Conservation (phyloP, 2,797 vertebrate genomes). For the Limnodromus scolopaceus region DNA sequence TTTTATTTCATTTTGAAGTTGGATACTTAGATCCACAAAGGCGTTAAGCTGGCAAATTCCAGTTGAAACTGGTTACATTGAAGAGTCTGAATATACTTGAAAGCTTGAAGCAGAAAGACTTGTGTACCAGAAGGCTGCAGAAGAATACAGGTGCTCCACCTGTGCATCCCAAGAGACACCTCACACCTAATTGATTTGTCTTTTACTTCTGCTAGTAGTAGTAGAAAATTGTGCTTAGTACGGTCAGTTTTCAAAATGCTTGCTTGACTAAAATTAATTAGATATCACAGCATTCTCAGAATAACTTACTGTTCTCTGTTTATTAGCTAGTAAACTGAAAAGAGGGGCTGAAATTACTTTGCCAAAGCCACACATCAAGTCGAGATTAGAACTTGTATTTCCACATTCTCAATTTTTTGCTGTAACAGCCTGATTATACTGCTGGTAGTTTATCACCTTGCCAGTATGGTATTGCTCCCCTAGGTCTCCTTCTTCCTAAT, state of each 20-base stretch:
- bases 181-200: background rate
- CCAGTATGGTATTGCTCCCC: background rate
- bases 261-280: slow-evolving; percentile 45
- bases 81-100: background rate
- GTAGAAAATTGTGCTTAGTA: slow-evolving; percentile 19
- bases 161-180: background rate
- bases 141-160: background rate
- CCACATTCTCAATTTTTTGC: slow-evolving; percentile 25
- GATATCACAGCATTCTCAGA: background rate
- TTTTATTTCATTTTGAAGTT: background rate
- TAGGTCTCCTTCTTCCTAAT: slow-evolving; percentile 35
- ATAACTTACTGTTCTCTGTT: slow-evolving; percentile 32
- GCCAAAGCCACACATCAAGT: slow-evolving; percentile 8
- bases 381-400: slow-evolving; percentile 40
- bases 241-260: slow-evolving; percentile 21
- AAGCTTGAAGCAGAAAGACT: background rate
- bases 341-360: slow-evolving; percentile 42
- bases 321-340: slow-evolving; percentile 48
- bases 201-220: background rate
- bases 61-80: background rate
- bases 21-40: background rate
- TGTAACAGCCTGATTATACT: slow-evolving; percentile 47
- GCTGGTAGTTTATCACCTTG: slow-evolving; percentile 34
- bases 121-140: background rate
- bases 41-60: background rate